Percentiles rank a stretch among this genome's conserved stretches.
These are phyloP conservation scores for Crossaster papposus DNA, from an alignment of 53 echinoderm and acorn worm genomes.

Conservation along the genomic window DNA sequence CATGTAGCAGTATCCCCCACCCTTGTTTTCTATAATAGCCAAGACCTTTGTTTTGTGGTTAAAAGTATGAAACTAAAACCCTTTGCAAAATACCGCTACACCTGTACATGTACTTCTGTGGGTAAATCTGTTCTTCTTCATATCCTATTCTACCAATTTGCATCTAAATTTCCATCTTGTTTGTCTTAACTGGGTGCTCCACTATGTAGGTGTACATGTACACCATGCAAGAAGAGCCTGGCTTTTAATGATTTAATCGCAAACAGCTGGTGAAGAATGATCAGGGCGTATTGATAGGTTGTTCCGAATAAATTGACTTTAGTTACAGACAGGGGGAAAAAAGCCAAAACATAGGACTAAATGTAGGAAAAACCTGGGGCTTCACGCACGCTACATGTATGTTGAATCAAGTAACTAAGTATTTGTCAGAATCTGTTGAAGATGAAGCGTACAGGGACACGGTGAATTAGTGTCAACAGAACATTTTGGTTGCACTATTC, in stretches of 20 bases:
- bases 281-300: neutral
- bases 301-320: neutral
- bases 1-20: no score
- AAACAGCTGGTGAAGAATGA: constrained; percentile 49
- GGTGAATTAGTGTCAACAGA: no score
- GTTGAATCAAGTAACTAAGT: no score
- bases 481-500: no score
- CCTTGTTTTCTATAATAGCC: no score
- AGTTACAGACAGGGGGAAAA: neutral
- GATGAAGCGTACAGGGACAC: no score
- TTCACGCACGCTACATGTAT: neutral
- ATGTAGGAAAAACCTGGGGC: neutral
- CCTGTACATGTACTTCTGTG: neutral
- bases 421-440: no score
- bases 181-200: no score
- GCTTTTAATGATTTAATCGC: constrained; percentile 29
- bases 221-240: neutral
- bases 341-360: neutral
- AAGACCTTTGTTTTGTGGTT: neutral
- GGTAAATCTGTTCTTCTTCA: neutral
- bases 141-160: no score
- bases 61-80: neutral
- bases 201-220: neutral
- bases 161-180: no score
- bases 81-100: no score